Conservation (phyloP, 1,140 invertebrate genomes). For the Pachyrhynchus sulphureomaculatus region DNA sequence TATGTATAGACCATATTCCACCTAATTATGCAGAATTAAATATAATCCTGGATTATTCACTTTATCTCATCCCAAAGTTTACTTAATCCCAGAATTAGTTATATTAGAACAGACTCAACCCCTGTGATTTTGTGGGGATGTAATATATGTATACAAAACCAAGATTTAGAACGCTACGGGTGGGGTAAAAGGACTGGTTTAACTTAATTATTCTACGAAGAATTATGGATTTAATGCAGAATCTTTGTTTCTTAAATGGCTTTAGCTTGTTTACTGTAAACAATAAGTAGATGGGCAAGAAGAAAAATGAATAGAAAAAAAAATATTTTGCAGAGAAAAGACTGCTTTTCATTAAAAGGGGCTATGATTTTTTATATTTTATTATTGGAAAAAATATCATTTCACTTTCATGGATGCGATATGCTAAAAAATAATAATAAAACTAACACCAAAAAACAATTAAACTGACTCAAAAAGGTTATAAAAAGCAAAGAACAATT, state of each 20-base stretch:
- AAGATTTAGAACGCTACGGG: background rate
- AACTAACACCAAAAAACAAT: too few species aligned
- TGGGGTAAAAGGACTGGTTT: background rate
- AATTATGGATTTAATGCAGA: background rate
- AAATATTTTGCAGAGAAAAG: too few species aligned
- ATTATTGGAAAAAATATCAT: too few species aligned
- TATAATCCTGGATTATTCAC: background rate
- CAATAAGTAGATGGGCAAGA: background rate
- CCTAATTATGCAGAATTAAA: background rate
- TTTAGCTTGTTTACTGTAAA: background rate
- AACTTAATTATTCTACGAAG: conserved; percentile 2
- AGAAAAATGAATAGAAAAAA: too few species aligned
- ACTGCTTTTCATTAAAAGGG: too few species aligned
- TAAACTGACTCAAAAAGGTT: too few species aligned
- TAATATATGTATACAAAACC: conserved; percentile 8
- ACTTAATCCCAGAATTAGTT: conserved; percentile 3
- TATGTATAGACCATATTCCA: background rate
- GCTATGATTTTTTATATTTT: too few species aligned
- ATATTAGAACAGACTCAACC: conserved; percentile 1
- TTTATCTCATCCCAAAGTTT: background rate
- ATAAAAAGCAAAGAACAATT: too few species aligned
- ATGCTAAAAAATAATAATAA: too few species aligned
- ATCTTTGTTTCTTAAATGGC: background rate
- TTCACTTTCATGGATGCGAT: too few species aligned
- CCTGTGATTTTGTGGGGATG: conserved; percentile 1